Conservation (phyloP, 2,888 invertebrate genomes). For the Noctua comes region DNA sequence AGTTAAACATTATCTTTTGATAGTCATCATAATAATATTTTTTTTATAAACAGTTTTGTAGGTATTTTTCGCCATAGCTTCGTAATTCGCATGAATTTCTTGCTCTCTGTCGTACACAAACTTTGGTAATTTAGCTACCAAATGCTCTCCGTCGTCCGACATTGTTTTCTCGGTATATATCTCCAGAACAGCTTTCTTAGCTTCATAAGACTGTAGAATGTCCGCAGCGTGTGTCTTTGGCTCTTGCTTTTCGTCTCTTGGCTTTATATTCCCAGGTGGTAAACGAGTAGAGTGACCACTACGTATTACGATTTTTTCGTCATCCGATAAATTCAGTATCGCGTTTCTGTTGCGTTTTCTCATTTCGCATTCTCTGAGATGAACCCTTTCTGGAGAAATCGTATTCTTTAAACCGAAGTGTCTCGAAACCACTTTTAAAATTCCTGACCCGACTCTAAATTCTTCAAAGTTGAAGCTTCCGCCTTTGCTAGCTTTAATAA, state of each 20-base stretch:
- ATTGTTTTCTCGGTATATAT: constrained; percentile 80
- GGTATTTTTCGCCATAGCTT: constrained; percentile 62
- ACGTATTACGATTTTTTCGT: constrained; percentile 69
- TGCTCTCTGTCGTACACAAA: constrained; percentile 76
- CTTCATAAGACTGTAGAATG: constrained; percentile 81
- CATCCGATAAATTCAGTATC: constrained; percentile 68
- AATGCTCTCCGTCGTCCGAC: constrained; percentile 69
- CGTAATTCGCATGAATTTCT: constrained; percentile 68
- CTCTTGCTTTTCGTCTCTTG: constrained; percentile 30
- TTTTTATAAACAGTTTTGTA: constrained; percentile 66
- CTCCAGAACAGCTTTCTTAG: constrained; percentile 84
- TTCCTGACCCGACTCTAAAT: constrained; percentile 26
- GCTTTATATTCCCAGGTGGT: constrained; percentile 16
- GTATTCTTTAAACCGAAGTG: constrained; percentile 10
- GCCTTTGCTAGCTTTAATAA: constrained; percentile 34
- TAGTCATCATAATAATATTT: constrained; percentile 72
- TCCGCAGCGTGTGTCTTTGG: constrained; percentile 65
- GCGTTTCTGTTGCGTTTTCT: constrained; percentile 66
- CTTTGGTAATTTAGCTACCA: constrained; percentile 82
- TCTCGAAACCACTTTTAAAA: constrained; percentile 32
- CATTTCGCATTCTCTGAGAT: constrained; percentile 57
- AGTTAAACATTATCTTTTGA: constrained; percentile 59
- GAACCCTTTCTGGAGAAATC: constrained; percentile 29
- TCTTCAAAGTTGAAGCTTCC: constrained; percentile 12
- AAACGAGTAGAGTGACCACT: constrained; percentile 36